Evolutionary conservation across 2,113 vertebrate species (phyloP).

Genomic region (Hydrolagus affinis): DNA sequence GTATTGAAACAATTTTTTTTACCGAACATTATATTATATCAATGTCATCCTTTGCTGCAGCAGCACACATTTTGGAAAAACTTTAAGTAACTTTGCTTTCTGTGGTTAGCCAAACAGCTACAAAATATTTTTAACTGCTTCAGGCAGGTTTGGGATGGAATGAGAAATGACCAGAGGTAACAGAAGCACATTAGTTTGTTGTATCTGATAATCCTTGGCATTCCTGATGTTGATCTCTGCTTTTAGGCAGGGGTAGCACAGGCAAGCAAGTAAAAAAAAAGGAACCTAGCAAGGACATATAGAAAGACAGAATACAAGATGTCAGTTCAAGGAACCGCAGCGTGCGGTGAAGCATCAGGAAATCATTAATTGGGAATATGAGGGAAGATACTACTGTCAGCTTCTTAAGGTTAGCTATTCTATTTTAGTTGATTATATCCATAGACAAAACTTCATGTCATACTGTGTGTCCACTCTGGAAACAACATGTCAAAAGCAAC

Average conservation of each 20-base stretch:
- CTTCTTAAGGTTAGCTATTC: background rate
- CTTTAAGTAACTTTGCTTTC: background rate
- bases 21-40: background rate
- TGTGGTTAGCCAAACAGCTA: background rate
- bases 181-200: background rate
- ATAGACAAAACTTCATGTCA: background rate
- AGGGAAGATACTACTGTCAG: background rate
- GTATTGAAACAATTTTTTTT: background rate
- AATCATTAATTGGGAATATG: background rate
- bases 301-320: conserved; percentile 1
- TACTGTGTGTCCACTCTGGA: background rate
- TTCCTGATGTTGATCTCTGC: conserved; percentile 10
- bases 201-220: background rate
- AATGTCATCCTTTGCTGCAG: background rate
- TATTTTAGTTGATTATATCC: background rate
- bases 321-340: conserved; percentile 4
- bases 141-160: conserved; percentile 1
- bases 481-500: conserved; percentile 9
- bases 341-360: background rate
- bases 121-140: conserved; percentile 6
- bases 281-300: too few relatives aligned
- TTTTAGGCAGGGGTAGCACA: background rate
- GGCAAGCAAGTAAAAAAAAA: conserved; percentile 5
- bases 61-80: background rate
- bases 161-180: background rate